phyloP scores from a whole-genome alignment of 1,140 invertebrate genomes.

The Drosophila nigromelanica region DNA sequence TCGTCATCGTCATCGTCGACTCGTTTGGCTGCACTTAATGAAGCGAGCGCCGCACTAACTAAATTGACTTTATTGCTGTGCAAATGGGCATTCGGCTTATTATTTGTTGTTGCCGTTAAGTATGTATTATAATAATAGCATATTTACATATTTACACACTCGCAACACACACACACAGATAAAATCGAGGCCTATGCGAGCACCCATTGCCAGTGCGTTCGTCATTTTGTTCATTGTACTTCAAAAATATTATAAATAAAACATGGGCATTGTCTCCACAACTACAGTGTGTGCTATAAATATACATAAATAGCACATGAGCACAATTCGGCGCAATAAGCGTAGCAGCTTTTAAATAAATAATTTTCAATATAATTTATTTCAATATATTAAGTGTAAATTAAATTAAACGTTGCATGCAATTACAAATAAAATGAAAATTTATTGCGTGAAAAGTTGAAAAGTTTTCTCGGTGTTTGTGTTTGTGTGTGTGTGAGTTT shows the following conservation, averaged over 20 bases:
- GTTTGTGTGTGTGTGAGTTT: neutral
- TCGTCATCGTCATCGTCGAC: slow-evolving; percentile 43
- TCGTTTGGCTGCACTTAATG: slow-evolving; percentile 74
- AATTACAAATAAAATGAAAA: slow-evolving; percentile 34
- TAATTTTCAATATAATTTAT: slow-evolving; percentile 63
- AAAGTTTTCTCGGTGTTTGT: slow-evolving; percentile 6
- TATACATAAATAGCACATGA: slow-evolving; percentile 40
- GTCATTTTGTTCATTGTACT: slow-evolving; percentile 54
- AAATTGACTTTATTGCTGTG: slow-evolving; percentile 79
- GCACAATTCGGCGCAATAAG: slow-evolving; percentile 8
- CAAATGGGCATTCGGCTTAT: slow-evolving; percentile 65
- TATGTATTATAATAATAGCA: slow-evolving; percentile 73
- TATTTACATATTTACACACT: slow-evolving; percentile 58
- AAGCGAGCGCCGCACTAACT: slow-evolving; percentile 61
- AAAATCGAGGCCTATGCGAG: slow-evolving; percentile 41
- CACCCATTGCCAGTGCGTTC: slow-evolving; percentile 58
- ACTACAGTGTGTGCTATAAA: slow-evolving; percentile 52
- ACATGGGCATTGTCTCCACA: slow-evolving; percentile 52
- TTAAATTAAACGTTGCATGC: slow-evolving; percentile 68
- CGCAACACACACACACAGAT: neutral
- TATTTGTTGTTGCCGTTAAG: slow-evolving; percentile 57
- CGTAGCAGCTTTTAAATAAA: slow-evolving; percentile 65
- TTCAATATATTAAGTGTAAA: slow-evolving; percentile 67
- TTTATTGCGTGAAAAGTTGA: slow-evolving; percentile 42
- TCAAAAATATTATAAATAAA: slow-evolving; percentile 75